Percentiles rank a stretch among this genome's conserved stretches.
Evolutionary conservation across 2,888 invertebrate genomes (phyloP).

Genomic region (Willowsia nigromaculata): DNA sequence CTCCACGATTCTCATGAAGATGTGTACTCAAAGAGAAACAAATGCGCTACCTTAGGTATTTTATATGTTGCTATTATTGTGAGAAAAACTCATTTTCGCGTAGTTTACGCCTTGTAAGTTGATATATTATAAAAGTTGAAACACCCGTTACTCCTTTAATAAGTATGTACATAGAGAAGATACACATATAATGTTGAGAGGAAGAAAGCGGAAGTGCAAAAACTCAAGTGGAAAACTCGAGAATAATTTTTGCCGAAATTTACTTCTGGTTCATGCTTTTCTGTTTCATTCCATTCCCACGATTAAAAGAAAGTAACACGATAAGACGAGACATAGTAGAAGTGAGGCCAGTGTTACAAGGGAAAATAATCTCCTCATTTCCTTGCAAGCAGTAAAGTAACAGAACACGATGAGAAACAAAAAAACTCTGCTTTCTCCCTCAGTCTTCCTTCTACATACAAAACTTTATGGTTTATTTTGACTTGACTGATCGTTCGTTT

Average conservation of each 20-base stretch:
- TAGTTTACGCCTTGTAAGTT: too few species aligned
- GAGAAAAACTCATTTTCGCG: too few species aligned
- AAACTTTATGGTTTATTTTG: conserved; percentile 40
- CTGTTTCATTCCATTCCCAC: neutral
- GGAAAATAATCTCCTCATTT: neutral
- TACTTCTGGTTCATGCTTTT: neutral
- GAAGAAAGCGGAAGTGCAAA: neutral
- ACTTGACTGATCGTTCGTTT: conserved; percentile 37
- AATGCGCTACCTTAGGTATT: too few species aligned
- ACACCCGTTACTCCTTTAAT: too few species aligned
- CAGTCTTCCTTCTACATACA: neutral
- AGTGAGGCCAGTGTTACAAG: neutral
- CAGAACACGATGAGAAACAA: neutral
- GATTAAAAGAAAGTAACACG: neutral
- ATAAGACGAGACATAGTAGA: neutral
- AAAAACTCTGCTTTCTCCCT: neutral
- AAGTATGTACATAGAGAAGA: too few species aligned
- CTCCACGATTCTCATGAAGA: too few species aligned
- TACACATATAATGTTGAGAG: neutral
- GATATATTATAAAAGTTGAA: too few species aligned
- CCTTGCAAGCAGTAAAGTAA: neutral
- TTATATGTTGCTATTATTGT: too few species aligned
- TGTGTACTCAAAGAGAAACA: too few species aligned
- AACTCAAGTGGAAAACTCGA: neutral
- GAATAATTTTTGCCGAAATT: neutral